A percentile compares a stretch with the other conserved stretches of the same genome.
phyloP scores from a whole-genome alignment of 2,888 invertebrate species.

The Yponomeuta evonymella region DNA sequence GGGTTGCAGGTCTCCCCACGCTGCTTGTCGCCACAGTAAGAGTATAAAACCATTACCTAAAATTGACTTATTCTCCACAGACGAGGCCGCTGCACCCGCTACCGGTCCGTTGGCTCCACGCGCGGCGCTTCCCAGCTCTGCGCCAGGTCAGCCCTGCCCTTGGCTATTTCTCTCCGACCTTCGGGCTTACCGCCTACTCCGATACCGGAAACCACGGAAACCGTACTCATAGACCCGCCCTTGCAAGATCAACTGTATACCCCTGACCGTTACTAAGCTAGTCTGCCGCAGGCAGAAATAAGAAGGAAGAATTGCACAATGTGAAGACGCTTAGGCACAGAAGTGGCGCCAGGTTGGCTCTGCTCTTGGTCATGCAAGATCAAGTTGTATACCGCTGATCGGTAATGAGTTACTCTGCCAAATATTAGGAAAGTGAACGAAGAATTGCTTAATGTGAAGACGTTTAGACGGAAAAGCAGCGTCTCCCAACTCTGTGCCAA shows the following conservation, averaged over 20 bases:
- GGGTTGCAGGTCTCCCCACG: no score
- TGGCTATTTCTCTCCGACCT: constrained; percentile 85
- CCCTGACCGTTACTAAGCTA: constrained; percentile 41
- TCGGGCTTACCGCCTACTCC: constrained; percentile 56
- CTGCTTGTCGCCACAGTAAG: no score
- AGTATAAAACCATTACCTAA: no score
- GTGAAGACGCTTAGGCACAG: not conserved
- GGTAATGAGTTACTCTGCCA: constrained; percentile 36
- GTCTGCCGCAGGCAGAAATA: not conserved
- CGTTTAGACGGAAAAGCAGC: no score
- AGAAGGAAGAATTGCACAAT: not conserved
- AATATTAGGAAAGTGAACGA: no score
- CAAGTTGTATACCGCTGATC: constrained; percentile 34
- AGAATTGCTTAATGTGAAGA: no score
- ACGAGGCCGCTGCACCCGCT: constrained; percentile 81
- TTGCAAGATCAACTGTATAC: constrained; percentile 38
- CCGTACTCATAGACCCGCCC: constrained; percentile 51
- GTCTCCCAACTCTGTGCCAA: constrained; percentile 75
- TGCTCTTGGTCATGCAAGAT: constrained; percentile 30
- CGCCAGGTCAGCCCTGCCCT: constrained; percentile 82
- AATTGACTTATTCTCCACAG: constrained; percentile 51
- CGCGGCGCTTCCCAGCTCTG: constrained; percentile 83
- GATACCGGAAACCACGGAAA: constrained; percentile 44
- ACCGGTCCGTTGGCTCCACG: constrained; percentile 82
- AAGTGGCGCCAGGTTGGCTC: no score